Base-by-base conservation (phyloP, 2,113 vertebrate species). In the Psilopsiagon aurifrons region DNA sequence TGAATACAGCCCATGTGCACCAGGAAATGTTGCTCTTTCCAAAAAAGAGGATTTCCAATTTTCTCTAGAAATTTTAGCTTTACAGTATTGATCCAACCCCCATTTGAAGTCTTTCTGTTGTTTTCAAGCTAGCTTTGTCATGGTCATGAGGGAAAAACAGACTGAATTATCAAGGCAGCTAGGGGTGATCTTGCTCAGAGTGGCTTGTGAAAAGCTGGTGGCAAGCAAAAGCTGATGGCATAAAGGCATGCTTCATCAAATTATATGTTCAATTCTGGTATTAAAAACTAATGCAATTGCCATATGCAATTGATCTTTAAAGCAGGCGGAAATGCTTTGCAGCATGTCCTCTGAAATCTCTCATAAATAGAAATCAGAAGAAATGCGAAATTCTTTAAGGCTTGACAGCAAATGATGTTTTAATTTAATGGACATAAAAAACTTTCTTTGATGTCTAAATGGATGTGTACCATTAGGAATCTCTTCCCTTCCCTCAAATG, bases 241-340 rank as follows among this genome's bases (percentile, higher is more conserved):
- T 91, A 93, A 96, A 90, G 67, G 91, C 47, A 60, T 44, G 87
- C 46, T 95, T 95, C 63, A 77, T 85, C 91, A 96, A 95, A 88
- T 77, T 94, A 51, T 55, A 85, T 20, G 54, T 86, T 73, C 81
- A 78, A 67, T 97, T 88, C 35, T 88, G 39, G 41, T 92, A 86
- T 97, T 97, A 97, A 97, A 95, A 91, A 85, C 47, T 81, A 71
- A 88, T 96, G 69, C 47, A 88, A 97, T 97, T 97, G 92, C 98
- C 80, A 96, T 73, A 95, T 83, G 76, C 88, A 97, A 96, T 94
- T 96, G 96, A 89, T 95, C 76, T 86, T 91, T 91, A 96, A 92
- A 88, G 68, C 84, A 87, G 41, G 81, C 63, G 87, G 95, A 97
- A 95, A 55, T 75, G 96, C 76, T 92, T 95, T 95, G 91, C 77